These are phyloP conservation scores for Lutjanus erythropterus DNA, from an alignment of 2,113 vertebrate genomes.

Conservation along the genomic window DNA sequence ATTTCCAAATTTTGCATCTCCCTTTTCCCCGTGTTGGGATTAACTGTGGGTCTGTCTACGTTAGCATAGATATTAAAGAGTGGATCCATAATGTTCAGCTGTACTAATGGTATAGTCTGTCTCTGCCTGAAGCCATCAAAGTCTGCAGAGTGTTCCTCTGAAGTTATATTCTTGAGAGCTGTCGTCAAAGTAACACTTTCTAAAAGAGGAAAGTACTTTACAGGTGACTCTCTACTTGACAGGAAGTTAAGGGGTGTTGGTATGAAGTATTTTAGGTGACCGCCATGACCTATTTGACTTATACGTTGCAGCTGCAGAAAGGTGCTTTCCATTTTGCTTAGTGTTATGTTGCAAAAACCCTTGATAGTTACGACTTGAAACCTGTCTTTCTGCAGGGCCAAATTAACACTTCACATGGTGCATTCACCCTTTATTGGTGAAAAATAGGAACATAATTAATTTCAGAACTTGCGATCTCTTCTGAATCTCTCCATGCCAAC, in stretches of 20 bases:
- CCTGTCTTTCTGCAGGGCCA: too few relatives aligned
- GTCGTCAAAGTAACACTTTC: not conserved
- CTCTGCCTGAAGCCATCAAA: not conserved
- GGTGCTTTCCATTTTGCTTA: not conserved
- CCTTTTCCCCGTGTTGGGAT: not conserved
- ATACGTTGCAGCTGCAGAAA: not conserved
- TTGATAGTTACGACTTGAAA: not conserved
- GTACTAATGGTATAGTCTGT: too few relatives aligned
- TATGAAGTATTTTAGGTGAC: not conserved
- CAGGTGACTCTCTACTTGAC: not conserved
- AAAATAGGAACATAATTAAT: too few relatives aligned
- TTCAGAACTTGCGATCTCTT: too few relatives aligned
- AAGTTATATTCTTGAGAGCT: not conserved
- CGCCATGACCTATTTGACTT: not conserved
- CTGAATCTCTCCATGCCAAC: not conserved
- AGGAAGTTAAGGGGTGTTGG: conserved; percentile 1
- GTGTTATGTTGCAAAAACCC: not conserved
- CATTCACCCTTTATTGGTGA: too few relatives aligned
- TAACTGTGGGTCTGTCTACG: not conserved
- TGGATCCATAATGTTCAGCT: not conserved
- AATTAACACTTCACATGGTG: too few relatives aligned
- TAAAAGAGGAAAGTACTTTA: not conserved
- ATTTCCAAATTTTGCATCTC: not conserved
- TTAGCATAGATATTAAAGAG: not conserved
- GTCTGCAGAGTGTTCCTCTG: not conserved